Conservation (phyloP, 1,140 invertebrate species). For the Oryctes rhinoceros region DNA sequence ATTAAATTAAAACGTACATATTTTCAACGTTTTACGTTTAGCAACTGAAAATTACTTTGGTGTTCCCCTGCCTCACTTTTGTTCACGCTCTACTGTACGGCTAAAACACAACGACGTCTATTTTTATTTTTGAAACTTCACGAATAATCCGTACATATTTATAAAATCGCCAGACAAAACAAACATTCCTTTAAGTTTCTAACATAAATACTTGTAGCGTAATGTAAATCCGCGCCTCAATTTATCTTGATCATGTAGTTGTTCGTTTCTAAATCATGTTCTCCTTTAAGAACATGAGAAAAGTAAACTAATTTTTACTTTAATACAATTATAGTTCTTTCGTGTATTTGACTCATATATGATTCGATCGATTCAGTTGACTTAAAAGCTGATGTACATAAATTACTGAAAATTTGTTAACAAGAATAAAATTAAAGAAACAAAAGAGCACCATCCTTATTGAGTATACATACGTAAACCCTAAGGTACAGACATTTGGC, state of each 20-base stretch:
- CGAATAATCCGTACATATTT: slow-evolving; percentile 25
- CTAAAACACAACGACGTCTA: not conserved
- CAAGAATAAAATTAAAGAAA: too few relatives aligned
- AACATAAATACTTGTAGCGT: slow-evolving; percentile 17
- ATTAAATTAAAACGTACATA: not conserved
- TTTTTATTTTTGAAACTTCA: slow-evolving; percentile 29
- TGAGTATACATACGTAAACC: too few relatives aligned
- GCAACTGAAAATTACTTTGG: not conserved
- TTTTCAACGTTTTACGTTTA: not conserved
- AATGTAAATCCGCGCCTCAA: slow-evolving; percentile 16
- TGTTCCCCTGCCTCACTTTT: slow-evolving; percentile 1
- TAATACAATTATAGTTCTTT: not conserved
- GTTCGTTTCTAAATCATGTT: slow-evolving; percentile 7
- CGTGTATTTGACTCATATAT: too few relatives aligned
- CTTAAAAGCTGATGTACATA: too few relatives aligned
- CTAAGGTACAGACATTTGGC: too few relatives aligned
- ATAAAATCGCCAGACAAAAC: slow-evolving; percentile 34
- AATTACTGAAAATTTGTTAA: too few relatives aligned
- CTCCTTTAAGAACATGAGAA: not conserved
- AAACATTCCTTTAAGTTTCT: slow-evolving; percentile 11
- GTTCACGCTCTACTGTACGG: not conserved
- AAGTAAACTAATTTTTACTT: not conserved
- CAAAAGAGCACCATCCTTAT: too few relatives aligned
- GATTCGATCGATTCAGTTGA: too few relatives aligned
- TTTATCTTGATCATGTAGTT: slow-evolving; percentile 20